Conservation (phyloP, 2,113 vertebrate genomes). For the Nanger granti region DNA sequence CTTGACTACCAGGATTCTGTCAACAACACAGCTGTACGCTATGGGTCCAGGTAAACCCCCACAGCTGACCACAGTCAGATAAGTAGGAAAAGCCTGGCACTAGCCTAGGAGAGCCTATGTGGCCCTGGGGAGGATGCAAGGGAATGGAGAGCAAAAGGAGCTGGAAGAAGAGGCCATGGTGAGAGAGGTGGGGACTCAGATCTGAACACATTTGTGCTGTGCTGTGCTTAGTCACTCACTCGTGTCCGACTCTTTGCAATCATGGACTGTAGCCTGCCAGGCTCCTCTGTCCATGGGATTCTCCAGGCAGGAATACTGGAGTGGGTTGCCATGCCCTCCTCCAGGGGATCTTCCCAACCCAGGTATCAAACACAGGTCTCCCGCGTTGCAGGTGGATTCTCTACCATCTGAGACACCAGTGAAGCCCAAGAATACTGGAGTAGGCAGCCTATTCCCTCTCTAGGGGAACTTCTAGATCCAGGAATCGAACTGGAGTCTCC, state of each 20-base stretch:
- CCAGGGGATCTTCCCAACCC: background rate
- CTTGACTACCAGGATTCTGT: background rate
- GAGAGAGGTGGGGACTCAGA: background rate
- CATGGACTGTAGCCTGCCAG: background rate
- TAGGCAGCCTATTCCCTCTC: background rate
- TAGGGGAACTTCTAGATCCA: background rate
- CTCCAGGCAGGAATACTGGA: background rate
- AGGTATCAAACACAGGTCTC: background rate
- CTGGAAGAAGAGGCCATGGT: accelerated
- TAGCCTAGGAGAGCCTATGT: background rate
- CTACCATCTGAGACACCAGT: background rate
- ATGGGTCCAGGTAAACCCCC: background rate
- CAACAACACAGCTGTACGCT: background rate
- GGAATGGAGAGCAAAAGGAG: background rate
- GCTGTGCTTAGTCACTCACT: background rate
- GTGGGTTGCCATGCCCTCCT: background rate
- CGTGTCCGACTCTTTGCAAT: accelerated
- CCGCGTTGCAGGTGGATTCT: background rate
- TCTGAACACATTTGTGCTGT: background rate
- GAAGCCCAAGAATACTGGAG: background rate
- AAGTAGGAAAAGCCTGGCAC: background rate
- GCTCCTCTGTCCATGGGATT: background rate
- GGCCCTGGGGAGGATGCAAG: background rate
- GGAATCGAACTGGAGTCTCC: background rate
- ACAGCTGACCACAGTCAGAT: background rate